These are phyloP conservation scores for Zosterops lateralis DNA, from an alignment of 2,113 vertebrate genomes.

Conservation along the genomic window DNA sequence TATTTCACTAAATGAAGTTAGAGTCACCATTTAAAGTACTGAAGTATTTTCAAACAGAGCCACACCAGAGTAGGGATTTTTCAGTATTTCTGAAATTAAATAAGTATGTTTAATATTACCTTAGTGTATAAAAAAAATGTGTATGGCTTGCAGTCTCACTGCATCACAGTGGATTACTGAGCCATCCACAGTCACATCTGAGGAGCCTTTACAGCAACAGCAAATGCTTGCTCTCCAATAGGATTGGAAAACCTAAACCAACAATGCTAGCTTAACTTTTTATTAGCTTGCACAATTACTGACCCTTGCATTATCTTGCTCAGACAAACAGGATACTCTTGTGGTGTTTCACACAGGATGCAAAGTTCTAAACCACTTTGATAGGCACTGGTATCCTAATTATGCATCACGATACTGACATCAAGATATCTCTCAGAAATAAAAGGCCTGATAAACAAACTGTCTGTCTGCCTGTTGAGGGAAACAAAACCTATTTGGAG, in stretches of 20 bases:
- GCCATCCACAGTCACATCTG: not conserved
- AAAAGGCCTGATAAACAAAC: constrained; percentile 38
- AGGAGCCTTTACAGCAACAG: not conserved
- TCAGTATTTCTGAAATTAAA: not conserved
- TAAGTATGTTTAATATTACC: not conserved
- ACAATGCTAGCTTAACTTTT: not conserved
- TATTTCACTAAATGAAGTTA: not conserved
- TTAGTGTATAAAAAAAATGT: not conserved
- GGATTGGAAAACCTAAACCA: not conserved
- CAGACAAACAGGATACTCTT: constrained; percentile 9
- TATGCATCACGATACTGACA: constrained; percentile 59
- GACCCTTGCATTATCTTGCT: constrained; percentile 2
- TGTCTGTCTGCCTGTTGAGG: not conserved
- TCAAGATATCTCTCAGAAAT: constrained; percentile 28
- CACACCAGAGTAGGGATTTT: not conserved
- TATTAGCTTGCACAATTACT: constrained; percentile 46
- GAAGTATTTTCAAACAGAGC: not conserved
- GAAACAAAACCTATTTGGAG: not conserved
- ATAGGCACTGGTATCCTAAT: constrained; percentile 43
- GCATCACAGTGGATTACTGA: not conserved
- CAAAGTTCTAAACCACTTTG: constrained; percentile 57
- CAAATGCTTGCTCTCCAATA: not conserved
- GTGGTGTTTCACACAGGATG: constrained; percentile 22
- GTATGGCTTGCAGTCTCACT: not conserved
- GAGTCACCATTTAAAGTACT: not conserved